Base-by-base conservation (phyloP, 2,113 vertebrate genomes). In the Gulo gulo region DNA sequence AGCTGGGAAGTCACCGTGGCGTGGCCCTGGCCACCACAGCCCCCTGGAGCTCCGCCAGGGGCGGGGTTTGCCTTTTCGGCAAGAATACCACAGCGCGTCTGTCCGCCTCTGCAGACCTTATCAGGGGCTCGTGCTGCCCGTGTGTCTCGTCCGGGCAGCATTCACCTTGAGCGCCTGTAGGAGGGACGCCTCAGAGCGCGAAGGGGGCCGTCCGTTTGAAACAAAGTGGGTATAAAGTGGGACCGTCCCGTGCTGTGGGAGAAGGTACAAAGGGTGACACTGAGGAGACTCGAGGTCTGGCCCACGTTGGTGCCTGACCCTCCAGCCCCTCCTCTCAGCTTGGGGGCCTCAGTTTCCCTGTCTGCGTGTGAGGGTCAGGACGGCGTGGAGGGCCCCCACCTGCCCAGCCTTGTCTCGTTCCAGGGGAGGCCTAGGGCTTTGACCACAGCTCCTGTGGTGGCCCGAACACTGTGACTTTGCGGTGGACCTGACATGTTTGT, bases 121-220 rank as follows among this genome's bases (percentile, higher is more conserved):
- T 21, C 9, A 3, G 65, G 52, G 65, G 11, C 11, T 24, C 13
- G 0, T 3, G 84, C 7, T 23, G 47, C n/a, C 36, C 18, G 4
- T 0, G 12, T 29, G 31, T 39, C 78, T 65, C 12, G 24, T 0
- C 2, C 39, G 2, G 47, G 47, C 1, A 10, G n/a, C 34, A 7
- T 26, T 45, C 13, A 31, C 63, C 63, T 45, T 57, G 67, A 20
- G 36, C 14, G 1, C 65, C 57, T 29, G 36, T 65, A 14, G 71
- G 9, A 86, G 29, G 36, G 73, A 42, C 11, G 18, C 39, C 8
- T 55, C 16, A 16, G 65, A 45, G 59, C 7, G 59, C 1, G 71
- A 31, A 0, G 15, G 36, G n/a, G 45, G 45, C 42, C 34, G 0
- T 61, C 1, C 14, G 29, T 52, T 23, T 55, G 81, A 42, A 42